Base-by-base conservation (phyloP, 2,797 vertebrate genomes). In the Pantherophis vulpinus region DNA sequence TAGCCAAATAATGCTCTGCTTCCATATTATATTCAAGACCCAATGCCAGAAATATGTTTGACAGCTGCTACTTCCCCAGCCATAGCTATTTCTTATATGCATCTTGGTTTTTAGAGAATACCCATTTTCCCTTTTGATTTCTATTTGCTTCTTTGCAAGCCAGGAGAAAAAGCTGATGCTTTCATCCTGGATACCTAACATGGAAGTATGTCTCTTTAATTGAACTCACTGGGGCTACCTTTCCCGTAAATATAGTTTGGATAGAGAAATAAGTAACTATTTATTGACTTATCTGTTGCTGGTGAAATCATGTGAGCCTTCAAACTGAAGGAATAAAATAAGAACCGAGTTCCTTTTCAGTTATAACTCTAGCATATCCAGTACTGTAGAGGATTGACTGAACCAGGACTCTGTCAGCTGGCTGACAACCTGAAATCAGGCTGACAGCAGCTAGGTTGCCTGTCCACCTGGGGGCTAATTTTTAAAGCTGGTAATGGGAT, bases 401-500 rank as follows among this genome's bases (percentile, higher is more conserved):
- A 95, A 91, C 37, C 51, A 93, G 58, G 93, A 4, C 90, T 93
- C 55, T 90, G 88, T 94, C 94, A 94, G n/a, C 55, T 1, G 8
- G 93, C 90, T 95, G 91, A 95, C 95, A 94, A 87, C 95, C 91
- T 89, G 79, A 94, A 96, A 94, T 95, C 95, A 89, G n/a, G 37
- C 93, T 93, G 95, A 94, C 96, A 96, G 94, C 86, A 91, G 58
- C 88, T 86, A 87, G 91, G 93, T 93, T 95, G 92, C 91, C 91
- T 25, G 32, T 90, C 94, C 92, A 91, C 42, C 90, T 90, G 23
- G 93, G 94, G 95, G 92, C 63, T 87, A 60, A 93, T 91, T 94
- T 96, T 96, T 95, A 94, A 92, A 93, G 83, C 86, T 0, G 2
- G 93, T 94, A 96, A 95, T 93, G 96, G 93, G 90, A 79, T 95